Base-by-base conservation (phyloP, 2,888 invertebrate species). In the Cataglyphis cursor region DNA sequence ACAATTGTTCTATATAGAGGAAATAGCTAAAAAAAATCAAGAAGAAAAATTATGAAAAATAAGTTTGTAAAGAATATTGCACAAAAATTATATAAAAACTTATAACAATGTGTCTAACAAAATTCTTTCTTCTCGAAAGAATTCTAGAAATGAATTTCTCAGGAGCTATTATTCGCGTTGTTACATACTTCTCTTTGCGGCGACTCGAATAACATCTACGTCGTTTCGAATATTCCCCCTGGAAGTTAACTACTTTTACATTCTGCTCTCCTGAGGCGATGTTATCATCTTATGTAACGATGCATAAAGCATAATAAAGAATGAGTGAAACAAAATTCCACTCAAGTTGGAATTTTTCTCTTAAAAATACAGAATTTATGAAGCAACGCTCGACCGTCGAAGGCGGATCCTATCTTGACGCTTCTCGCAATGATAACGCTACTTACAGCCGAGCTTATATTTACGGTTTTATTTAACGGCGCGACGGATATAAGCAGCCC, bases 231-330 rank as follows among this genome's bases (percentile, higher is more conserved):
- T 80, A 80, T 80, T 80, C 78, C 78, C 78, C 35, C 0, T 70
- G 70, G 44, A 80, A 80, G 70, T 80, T 80, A 80, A 80, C 78
- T 80, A 80, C 78, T 80, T 80, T 80, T 80, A 70, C 68, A 80
- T 70, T 70, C 70, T 48, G 65, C 78, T 35, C 78, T 59, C 78
- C 18, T n/a, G 44, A 68, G 78, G 35, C 35, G 24, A 70, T 61
- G 78, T 80, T 80, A 59, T 59, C 35, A 12, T 80, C 70, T 80
- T 59, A 44, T 35, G 70, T 70, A 78, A 68, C 21, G 68, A 44
- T 68, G 68, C 59, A 68, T 44, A 78, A 78, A 68, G 70, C 70
- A 70, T 35, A 48, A 80, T 80, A 70, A 80, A 59, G 44, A 78
- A 44, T 21, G 70, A 70, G 70, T 12, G 44, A 66, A 44, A 70